Evolutionary conservation across 2,888 invertebrate species (phyloP), one percentile per base, ranked within the genome.

Genomic region (Crossocerus cetratus): DNA sequence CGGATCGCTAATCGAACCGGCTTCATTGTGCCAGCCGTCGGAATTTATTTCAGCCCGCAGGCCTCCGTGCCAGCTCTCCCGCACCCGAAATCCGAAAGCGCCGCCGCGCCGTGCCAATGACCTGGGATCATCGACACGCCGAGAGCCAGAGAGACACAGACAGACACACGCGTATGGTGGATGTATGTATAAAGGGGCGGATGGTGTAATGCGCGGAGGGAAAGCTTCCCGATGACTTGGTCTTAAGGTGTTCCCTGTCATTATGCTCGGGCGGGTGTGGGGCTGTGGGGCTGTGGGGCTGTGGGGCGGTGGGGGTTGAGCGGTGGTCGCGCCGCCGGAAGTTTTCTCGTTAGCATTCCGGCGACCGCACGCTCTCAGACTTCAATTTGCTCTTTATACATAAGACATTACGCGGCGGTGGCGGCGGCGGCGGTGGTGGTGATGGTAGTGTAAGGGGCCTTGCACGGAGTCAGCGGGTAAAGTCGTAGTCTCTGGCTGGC

Each of bases 301-400:
- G 22, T 5, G 53, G 44, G 23, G 53, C 18, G n/a, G 49, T 45
- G 22, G 14, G 13, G 42, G 60, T 49, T 55, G 44, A 53, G 60
- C 21, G 22, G 42, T 43, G 54, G 22, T 58, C 60, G 49, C 22
- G 16, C 68, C 76, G 53, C 75, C 23, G 63, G 71, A 82, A 80
- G 72, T 82, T 82, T 82, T 82, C 82, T 82, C 78, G 77, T 82
- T 80, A 78, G 74, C 78, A 82, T 82, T 81, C 76, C 70, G 59
- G 55, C 73, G 65, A 60, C 61, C 67, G 74, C 57, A 53, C 74
- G 72, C 65, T 76, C 74, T 74, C 71, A 61, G 74, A 65, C 77
- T 82, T 82, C 82, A 82, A 82, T 82, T 82, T 79, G 73, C 77
- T 77, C 82, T 77, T 77, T 82, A 82, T 81, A 82, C 82, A 82